Percentiles rank a stretch among this genome's conserved stretches.
Conservation (phyloP, 2,797 vertebrate genomes). For the Anolis apletophallus region DNA sequence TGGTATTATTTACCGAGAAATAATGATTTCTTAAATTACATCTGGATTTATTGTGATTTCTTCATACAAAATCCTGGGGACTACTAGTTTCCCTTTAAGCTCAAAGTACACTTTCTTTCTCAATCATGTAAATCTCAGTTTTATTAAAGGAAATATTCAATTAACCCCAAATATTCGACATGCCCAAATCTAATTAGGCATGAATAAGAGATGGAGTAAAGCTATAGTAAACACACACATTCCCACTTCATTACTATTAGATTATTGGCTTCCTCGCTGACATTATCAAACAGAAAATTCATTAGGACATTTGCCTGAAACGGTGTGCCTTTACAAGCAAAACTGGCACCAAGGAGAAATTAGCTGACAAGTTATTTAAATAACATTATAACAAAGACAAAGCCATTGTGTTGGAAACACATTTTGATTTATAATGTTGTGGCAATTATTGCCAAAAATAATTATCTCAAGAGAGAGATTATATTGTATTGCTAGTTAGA, state of each 20-base stretch:
- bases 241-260: constrained; percentile 69
- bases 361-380: constrained; percentile 55
- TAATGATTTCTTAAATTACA: constrained; percentile 67
- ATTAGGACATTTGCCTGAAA: constrained; percentile 17
- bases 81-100: constrained; percentile 68
- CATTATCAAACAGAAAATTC: constrained; percentile 68
- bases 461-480: background rate
- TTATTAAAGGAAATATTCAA: constrained; percentile 79
- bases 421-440: constrained; percentile 21
- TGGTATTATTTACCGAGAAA: constrained; percentile 64
- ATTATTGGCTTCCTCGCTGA: constrained; percentile 67
- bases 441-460: background rate
- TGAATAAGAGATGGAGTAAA: constrained; percentile 68
- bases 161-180: constrained; percentile 75
- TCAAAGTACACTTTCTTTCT: constrained; percentile 61
- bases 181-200: constrained; percentile 71
- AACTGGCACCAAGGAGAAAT: constrained; percentile 59
- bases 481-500: constrained; percentile 27
- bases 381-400: constrained; percentile 48
- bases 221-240: constrained; percentile 67
- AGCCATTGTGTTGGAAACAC: constrained; percentile 5
- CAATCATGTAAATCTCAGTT: constrained; percentile 72
- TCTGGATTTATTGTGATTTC: constrained; percentile 55
- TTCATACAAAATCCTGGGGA: constrained; percentile 56
- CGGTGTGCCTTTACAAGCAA: constrained; percentile 12